Evolutionary conservation across 2,113 vertebrate species (phyloP).

Genomic region (Silurus glanis): DNA sequence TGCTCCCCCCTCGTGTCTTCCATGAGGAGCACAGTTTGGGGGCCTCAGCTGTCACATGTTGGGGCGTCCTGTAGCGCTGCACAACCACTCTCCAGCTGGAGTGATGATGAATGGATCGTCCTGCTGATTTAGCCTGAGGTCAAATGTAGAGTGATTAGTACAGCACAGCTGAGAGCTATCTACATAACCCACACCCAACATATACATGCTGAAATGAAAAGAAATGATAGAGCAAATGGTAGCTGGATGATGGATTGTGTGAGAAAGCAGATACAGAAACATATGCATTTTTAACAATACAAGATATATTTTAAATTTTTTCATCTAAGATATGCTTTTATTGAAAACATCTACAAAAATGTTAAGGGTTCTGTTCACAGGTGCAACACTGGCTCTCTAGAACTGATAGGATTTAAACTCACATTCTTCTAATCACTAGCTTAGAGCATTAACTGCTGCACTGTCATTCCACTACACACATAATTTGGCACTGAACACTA

Average conservation of each 20-base stretch:
- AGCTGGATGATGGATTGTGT: background rate
- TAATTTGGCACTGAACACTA: conserved; percentile 15
- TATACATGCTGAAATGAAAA: conserved; percentile 19
- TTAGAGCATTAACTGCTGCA: background rate
- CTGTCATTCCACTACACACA: conserved; percentile 1
- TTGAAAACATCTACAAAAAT: background rate
- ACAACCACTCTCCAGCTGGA: conserved; percentile 56
- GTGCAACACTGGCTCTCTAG: background rate
- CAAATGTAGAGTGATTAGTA: conserved; percentile 56
- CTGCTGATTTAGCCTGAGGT: conserved; percentile 51
- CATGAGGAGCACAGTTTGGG: conserved; percentile 45
- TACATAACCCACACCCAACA: conserved; percentile 23
- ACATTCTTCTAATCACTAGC: background rate
- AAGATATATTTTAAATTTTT: no score
- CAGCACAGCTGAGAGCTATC: conserved; percentile 54
- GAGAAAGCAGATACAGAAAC: background rate
- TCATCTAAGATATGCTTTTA: background rate
- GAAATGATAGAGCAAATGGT: background rate
- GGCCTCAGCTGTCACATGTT: conserved; percentile 53
- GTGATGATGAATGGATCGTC: conserved; percentile 57
- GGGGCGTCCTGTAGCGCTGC: conserved; percentile 45
- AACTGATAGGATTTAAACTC: background rate
- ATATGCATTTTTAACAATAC: background rate
- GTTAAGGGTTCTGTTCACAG: background rate
- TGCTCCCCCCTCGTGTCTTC: background rate